Conservation (phyloP, 2,113 vertebrate genomes). For the Dasyurus viverrinus region DNA sequence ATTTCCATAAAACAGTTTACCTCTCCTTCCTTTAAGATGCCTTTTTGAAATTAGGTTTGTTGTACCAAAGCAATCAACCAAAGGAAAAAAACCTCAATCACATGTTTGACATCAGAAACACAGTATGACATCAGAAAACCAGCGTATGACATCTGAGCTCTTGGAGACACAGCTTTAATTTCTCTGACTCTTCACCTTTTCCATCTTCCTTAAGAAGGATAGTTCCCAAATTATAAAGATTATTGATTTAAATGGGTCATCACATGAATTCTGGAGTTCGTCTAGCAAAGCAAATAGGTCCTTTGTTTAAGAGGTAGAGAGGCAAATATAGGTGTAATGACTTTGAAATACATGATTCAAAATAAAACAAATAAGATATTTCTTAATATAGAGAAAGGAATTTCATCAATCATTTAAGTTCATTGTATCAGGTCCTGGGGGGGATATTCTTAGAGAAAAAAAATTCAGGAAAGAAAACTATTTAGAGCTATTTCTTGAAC, state of each 20-base stretch:
- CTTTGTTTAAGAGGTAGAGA: not conserved
- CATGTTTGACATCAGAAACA: not conserved
- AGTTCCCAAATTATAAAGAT: slow-evolving; percentile 1
- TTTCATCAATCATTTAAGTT: not conserved
- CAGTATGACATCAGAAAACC: not conserved
- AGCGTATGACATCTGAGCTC: not conserved
- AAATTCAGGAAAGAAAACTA: not conserved
- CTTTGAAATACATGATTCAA: not conserved
- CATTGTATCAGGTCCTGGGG: slow-evolving; percentile 39
- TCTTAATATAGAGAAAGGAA: not conserved
- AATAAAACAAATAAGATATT: not conserved
- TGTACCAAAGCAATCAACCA: not conserved
- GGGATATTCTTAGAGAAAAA: slow-evolving; percentile 40
- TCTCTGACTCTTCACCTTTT: not conserved
- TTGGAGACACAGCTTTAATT: not conserved
- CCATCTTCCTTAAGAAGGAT: not conserved
- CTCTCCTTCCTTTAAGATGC: not conserved
- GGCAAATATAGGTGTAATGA: slow-evolving; percentile 12
- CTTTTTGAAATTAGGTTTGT: not conserved
- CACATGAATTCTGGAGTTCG: slow-evolving; percentile 16
- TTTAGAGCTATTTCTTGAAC: slow-evolving; percentile 37
- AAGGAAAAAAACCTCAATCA: not conserved
- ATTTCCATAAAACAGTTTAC: not conserved
- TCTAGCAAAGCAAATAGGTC: slow-evolving; percentile 10
- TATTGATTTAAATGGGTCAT: not conserved